Base-by-base conservation (phyloP, 2,888 invertebrate species). In the Eilema depressum region DNA sequence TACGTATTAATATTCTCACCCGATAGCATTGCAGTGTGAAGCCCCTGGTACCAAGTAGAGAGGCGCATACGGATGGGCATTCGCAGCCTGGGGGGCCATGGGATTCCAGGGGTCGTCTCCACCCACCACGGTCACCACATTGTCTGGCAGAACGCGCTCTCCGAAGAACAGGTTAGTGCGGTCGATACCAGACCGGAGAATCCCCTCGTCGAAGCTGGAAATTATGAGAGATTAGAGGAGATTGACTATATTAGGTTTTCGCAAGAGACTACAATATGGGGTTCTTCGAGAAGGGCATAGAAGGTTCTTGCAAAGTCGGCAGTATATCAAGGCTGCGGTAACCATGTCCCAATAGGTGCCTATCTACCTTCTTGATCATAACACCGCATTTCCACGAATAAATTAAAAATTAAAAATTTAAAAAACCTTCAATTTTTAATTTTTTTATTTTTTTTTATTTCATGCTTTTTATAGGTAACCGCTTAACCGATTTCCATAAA, bases 121-220 rank as follows among this genome's bases (percentile, higher is more conserved):
- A 0, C 92, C 93, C 2, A 83, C 86, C 3, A 90, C 93, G 0
- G 92, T 89, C 14, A 93, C 86, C 82, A 92, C 92, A 71, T 77
- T 70, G 82, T 94, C 93, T 0, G 94, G 94, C 8, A 92, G 71
- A 57, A 82, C 83, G 0, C 88, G 75, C 0, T 92, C 93, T 0
- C 84, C 93, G 83, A 92, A 94, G 47, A 94, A 73, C 0, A 91
- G 79, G 85, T 96, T 96, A 0, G 96, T 96, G 14, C 96, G 89
- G 10, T 81, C 82, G 11, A 96, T 88, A 26, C 95, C 94, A 0
- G 79, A 75, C 0, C 91, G 86, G 5, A 96, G 83, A n/a, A 86
- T 77, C 0, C 56, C 20, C 20, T 88, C 87, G 75, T 88, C 82
- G 79, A 93, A 91, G 26, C 94, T 94, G 73, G 17, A 66, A 67